Conservation (phyloP, 92 coral and sea anemone genomes). For the Heliopora coerulea region DNA sequence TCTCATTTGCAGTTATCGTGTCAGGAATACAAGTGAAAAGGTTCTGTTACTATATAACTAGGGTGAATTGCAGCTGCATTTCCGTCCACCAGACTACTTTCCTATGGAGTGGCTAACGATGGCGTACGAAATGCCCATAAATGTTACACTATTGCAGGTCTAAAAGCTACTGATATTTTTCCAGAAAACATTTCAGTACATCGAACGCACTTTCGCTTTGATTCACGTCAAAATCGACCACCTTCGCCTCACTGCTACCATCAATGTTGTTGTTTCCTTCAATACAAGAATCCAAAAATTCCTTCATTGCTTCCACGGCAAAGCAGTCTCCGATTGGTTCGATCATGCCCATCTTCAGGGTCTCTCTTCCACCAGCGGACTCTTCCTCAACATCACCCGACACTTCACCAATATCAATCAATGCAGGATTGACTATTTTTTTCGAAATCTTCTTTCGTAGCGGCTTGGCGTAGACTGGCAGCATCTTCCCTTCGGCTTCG, state of each 20-base stretch:
- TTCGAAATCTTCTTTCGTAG: background rate
- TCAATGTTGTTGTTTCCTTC: background rate
- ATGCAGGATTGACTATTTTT: background rate
- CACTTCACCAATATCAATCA: constrained; percentile 38
- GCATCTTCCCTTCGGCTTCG: background rate
- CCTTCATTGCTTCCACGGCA: constrained; percentile 27
- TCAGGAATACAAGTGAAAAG: no score
- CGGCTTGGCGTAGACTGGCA: constrained; percentile 32
- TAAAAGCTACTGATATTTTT: background rate
- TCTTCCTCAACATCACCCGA: constrained; percentile 8
- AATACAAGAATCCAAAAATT: background rate
- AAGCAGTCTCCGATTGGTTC: constrained; percentile 16
- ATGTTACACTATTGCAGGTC: no score
- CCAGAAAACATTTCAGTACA: background rate
- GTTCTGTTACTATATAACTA: no score
- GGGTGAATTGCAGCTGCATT: no score
- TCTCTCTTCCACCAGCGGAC: constrained; percentile 16
- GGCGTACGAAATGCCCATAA: no score
- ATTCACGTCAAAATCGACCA: constrained; percentile 24
- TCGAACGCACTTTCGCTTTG: constrained; percentile 34
- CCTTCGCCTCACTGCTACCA: background rate
- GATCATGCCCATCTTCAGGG: constrained; percentile 17
- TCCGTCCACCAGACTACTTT: no score
- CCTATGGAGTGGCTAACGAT: no score
- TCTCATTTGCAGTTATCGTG: no score